Evolutionary conservation across 2,113 vertebrate species (phyloP).

Genomic region (Jacana jacana): DNA sequence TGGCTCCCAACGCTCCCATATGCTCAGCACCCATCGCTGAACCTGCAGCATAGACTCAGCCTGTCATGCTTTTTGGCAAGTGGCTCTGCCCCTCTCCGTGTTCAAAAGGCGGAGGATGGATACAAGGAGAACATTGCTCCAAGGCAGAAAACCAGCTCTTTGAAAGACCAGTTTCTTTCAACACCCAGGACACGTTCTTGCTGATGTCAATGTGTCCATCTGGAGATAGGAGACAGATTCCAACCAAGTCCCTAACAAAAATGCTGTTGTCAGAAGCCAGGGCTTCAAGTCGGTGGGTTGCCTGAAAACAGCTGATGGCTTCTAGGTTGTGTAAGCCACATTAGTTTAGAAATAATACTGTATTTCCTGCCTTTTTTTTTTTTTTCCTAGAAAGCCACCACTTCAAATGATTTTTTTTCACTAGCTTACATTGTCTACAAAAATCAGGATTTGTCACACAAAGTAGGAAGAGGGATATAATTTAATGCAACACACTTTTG

Average conservation of each 20-base stretch:
- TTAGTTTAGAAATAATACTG: neutral
- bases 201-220: neutral
- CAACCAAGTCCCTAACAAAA: neutral
- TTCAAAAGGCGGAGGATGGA: neutral
- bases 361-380: neutral
- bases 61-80: neutral
- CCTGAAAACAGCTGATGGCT: neutral
- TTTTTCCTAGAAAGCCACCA: neutral
- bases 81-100: fast-evolving
- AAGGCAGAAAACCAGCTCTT: neutral
- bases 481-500: neutral
- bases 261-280: neutral
- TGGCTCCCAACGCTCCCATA: fast-evolving
- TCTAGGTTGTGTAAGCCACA: neutral
- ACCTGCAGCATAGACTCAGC: neutral
- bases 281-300: neutral
- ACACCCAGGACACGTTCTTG: neutral
- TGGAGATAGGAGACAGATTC: neutral
- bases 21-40: fast-evolving
- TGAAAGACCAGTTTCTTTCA: neutral
- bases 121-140: neutral
- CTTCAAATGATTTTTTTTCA: neutral
- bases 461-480: neutral
- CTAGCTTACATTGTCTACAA: neutral
- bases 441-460: neutral